Base-by-base conservation (phyloP, 2,797 vertebrate genomes). In the Staurois parvus region DNA sequence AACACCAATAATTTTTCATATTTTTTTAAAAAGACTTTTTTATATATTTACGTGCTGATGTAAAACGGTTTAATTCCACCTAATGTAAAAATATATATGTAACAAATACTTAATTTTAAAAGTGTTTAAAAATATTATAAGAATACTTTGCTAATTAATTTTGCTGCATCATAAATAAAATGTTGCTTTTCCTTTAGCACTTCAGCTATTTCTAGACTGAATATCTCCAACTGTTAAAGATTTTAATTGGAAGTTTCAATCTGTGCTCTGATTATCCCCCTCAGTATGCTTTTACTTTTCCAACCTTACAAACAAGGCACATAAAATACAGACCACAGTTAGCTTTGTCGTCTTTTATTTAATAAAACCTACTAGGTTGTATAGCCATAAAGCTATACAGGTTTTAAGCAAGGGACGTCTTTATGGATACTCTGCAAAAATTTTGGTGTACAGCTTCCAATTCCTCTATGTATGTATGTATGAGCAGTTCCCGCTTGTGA, bases 391-490 rank as follows among this genome's bases (percentile, higher is more conserved):
- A 64, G 73, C 28, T 66, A 69, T 40, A 72, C 52, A 66, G 34
- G 75, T 59, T 52, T 17, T 68, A 42, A 21, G 40, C 72, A n/a
- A 77, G 42, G 11, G 3, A 21, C 45, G 28, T 68, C 45, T 48
- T 30, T 78, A 74, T 42, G 52, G 59, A 42, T 9, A 75, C 21
- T 34, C 45, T 45, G 28, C 42, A 86, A 56, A 62, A 79, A 68
- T 80, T 34, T 70, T 80, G 13, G 29, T 48, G 17, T 86, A 72
- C 17, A 74, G 19, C 34, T 29, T 72, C 21, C 9, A 91, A 90
- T 91, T 92, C 90, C 91, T 94, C 92, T 92, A 92, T 93, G 89
- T 94, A 92, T 93, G 89, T 94, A 92, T 89, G 89, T 93, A 89
- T 94, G 91, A 92, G 93, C 90, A 92, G 93, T 93, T 80, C 34